A percentile compares a stretch with the other conserved stretches of the same genome.
Evolutionary conservation across 2,888 invertebrate species (phyloP).

Genomic region (Agrotis exclamationis): DNA sequence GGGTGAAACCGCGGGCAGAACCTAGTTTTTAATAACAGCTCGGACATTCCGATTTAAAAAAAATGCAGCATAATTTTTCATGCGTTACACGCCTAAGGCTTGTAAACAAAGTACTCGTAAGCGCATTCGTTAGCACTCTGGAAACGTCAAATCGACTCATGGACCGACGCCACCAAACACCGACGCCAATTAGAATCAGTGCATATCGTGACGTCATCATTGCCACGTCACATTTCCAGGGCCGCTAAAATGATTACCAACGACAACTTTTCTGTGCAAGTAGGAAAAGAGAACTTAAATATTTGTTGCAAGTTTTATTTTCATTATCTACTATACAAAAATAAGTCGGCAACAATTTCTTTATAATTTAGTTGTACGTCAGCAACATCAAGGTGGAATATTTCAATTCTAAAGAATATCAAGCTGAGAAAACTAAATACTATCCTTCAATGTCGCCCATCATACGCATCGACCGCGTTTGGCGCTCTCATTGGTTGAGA

Average conservation of each 20-base stretch:
- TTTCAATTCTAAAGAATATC: too few species aligned
- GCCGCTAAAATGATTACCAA: slow-evolving; percentile 64
- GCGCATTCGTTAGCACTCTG: slow-evolving; percentile 67
- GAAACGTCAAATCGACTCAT: slow-evolving; percentile 65
- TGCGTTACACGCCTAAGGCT: slow-evolving; percentile 31
- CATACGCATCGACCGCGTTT: too few species aligned
- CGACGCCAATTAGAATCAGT: slow-evolving; percentile 83
- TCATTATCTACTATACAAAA: too few species aligned
- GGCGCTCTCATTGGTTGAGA: too few species aligned
- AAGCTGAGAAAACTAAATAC: too few species aligned
- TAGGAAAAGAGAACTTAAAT: too few species aligned
- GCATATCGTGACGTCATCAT: slow-evolving; percentile 74
- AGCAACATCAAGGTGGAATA: too few species aligned
- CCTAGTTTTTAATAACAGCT: not conserved
- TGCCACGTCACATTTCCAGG: slow-evolving; percentile 59
- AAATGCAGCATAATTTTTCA: slow-evolving; percentile 13
- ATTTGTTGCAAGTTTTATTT: too few species aligned
- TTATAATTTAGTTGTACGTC: too few species aligned
- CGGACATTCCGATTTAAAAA: slow-evolving; percentile 1
- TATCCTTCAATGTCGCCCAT: too few species aligned
- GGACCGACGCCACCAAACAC: slow-evolving; percentile 82
- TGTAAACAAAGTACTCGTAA: slow-evolving; percentile 75
- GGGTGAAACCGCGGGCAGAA: too few species aligned
- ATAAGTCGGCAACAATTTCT: too few species aligned
- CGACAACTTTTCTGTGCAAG: not conserved